Percentiles rank a stretch among this genome's conserved stretches.
Evolutionary conservation across 2,888 invertebrate genomes (phyloP).

Genomic region (Diarsia rubi): DNA sequence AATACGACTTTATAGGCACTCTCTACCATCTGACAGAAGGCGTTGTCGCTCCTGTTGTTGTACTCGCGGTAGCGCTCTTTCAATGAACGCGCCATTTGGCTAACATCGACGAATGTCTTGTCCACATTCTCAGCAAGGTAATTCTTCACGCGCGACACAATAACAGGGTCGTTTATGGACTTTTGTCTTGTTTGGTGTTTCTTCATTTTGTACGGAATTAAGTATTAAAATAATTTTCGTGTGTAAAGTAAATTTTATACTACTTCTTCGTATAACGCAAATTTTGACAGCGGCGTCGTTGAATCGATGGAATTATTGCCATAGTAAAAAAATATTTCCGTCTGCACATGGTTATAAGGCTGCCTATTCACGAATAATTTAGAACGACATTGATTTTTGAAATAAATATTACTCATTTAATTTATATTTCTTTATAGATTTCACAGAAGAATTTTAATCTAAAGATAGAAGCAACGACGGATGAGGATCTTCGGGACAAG

Average conservation of each 20-base stretch:
- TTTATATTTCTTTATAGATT: constrained; percentile 69
- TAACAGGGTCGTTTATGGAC: constrained; percentile 89
- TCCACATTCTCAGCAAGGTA: constrained; percentile 95
- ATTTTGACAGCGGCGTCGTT: constrained; percentile 83
- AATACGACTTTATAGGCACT: constrained; percentile 94
- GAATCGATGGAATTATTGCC: constrained; percentile 83
- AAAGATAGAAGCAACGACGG: constrained; percentile 79
- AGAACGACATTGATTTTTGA: background rate
- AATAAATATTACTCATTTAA: background rate
- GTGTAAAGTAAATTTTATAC: constrained; percentile 58
- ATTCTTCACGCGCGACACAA: constrained; percentile 92
- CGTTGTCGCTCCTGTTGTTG: constrained; percentile 94
- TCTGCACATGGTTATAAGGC: constrained; percentile 57
- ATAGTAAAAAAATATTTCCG: constrained; percentile 59
- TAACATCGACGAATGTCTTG: constrained; percentile 95
- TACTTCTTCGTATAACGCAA: constrained; percentile 75
- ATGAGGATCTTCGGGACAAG: constrained; percentile 77
- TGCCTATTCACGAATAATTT: constrained; percentile 39
- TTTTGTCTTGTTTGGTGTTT: constrained; percentile 88
- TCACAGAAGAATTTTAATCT: constrained; percentile 73
- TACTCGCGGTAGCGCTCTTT: constrained; percentile 94
- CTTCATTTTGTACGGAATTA: constrained; percentile 81
- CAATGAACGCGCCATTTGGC: constrained; percentile 95
- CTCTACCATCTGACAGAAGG: constrained; percentile 95
- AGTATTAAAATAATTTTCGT: constrained; percentile 40